Evolutionary conservation across 2,113 vertebrate genomes (phyloP), one percentile per base, ranked within the genome.

Genomic region (Eudyptes chrysolophus): DNA sequence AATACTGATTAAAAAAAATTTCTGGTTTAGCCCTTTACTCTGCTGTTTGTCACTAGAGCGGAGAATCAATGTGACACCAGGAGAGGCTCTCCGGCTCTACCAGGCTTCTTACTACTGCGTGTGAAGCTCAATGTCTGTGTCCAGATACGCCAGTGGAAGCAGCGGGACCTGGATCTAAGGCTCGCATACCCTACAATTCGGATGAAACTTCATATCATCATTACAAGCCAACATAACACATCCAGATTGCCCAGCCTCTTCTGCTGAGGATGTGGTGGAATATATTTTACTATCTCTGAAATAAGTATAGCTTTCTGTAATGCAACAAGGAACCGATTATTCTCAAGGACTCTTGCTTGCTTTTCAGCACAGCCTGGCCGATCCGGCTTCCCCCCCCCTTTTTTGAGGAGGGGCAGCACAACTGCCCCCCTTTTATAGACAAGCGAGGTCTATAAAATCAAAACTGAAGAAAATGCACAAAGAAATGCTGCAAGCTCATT

Each of bases 251-350:
- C n/a, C 51, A 72, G 84, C 30, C 52, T 72, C 51, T 65, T 69
- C 62, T 65, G 0, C 24, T 58, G 60, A 66, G 65, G 69, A 72
- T 93, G 91, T 85, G 74, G 74, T 72, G 61, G 30, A 52, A 85
- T 49, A 36, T 36, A 86, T 76, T 84, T 76, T 61, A 34, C 49
- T 88, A 9, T 60, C 61, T 75, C 52, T 30, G 61, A 89, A 81
- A 62, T 81, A 94, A 97, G 68, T 36, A 68, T 12, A 79, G 25
- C 34, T 95, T 94, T 95, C 91, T 76, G 46, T 60, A 77, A 11
- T 2, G 17, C 86, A 94, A 84, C 54, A 88, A 80, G 29, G 64
- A 68, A 81, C 27, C 13, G 16, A 72, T 96, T 94, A 87, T 82
- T 87, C 68, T 74, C 68, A 42, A 69, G 51, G 65, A n/a, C 22